phyloP scores from a whole-genome alignment of 2,113 vertebrate genomes.

The Sitta europaea region DNA sequence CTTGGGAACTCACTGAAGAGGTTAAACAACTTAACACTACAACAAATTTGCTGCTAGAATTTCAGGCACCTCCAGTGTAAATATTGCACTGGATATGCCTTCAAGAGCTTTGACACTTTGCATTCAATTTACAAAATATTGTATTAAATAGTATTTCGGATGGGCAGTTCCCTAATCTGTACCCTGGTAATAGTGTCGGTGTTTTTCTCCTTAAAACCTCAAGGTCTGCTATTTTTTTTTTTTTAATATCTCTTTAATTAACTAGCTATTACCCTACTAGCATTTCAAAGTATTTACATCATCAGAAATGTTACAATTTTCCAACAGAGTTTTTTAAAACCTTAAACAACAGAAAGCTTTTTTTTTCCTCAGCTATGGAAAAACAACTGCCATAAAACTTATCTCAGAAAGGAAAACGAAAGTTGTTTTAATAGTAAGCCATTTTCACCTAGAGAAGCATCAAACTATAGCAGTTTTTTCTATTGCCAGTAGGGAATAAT shows the following conservation, averaged over 20 bases:
- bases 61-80: background rate
- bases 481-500: fast-evolving
- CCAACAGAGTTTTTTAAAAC: background rate
- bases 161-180: background rate
- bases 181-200: background rate
- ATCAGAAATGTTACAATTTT: background rate
- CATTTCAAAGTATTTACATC: background rate
- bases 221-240: background rate
- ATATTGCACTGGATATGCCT: background rate
- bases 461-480: background rate
- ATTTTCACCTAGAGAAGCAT: background rate
- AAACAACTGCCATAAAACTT: background rate
- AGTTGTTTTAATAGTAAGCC: background rate
- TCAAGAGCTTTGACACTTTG: background rate
- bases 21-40: background rate
- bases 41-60: background rate
- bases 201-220: background rate
- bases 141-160: background rate
- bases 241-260: background rate
- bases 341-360: background rate
- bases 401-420: background rate
- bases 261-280: background rate
- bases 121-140: background rate
- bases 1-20: background rate
- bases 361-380: background rate